Base-by-base conservation (phyloP, 2,888 invertebrate species). In the Tetramorium bicarinatum region DNA sequence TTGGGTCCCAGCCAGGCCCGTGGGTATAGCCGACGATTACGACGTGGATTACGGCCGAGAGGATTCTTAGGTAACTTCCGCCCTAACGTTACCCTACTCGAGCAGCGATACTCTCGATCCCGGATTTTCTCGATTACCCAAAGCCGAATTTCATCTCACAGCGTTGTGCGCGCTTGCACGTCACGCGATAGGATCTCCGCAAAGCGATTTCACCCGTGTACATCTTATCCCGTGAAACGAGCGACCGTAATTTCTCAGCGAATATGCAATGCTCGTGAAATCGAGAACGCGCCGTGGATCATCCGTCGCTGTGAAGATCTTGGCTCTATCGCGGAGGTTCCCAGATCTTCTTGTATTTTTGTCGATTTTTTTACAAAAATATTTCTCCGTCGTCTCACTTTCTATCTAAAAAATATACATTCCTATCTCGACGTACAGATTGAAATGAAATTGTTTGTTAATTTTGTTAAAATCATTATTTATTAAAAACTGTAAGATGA, bases 1-100 rank as follows among this genome's bases (percentile, higher is more conserved):
- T 89, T 92, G 92, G 92, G 88, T 64, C 54, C 64, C 80, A 62
- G 91, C 92, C 92, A 92, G 84, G 71, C 49, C 44, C 59, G 82
- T 67, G 66, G 69, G 64, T 82, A 61, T 64, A 77, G 56, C 71
- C 66, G 85, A 72, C 59, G 79, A 72, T 80, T 80, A 80, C 79
- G 79, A 80, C 82, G 81, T 54, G 71, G 82, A 84, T 80, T 66
- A 76, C 75, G 85, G 62, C 72, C 71, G 85, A 82, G 47, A 71
- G 82, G 85, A 86, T 82, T 84, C 84, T 71, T 71, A 72, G 82
- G 74, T 84, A 82, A 84, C 56, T 87, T 84, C 79, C 62, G n/a
- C 71, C 54, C 64, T 72, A 62, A 56, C 75, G 15, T 25, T 49
- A 62, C 34, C 59, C 64, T 25, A 38, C 25, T 59, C 59, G 34